Evolutionary conservation across 2,797 vertebrate species (phyloP).

Genomic region (Podarcis lilfordi): DNA sequence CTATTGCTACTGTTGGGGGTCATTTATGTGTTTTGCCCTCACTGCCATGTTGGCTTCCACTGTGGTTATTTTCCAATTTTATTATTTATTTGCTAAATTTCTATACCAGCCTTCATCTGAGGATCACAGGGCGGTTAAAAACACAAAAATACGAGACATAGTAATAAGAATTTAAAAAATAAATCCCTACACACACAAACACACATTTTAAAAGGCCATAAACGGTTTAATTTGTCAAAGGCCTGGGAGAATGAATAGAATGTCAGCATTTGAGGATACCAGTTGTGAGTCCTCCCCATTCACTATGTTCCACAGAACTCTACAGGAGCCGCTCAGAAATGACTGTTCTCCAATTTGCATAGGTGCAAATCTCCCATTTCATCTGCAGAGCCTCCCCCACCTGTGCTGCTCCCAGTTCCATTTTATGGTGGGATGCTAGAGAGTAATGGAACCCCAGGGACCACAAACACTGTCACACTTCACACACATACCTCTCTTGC

Average conservation of each 20-base stretch:
- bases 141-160: no score
- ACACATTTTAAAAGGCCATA: no score
- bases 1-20: background rate
- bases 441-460: background rate
- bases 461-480: background rate
- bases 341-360: background rate
- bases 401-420: background rate
- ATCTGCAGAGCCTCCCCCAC: background rate
- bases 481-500: background rate
- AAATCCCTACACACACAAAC: no score
- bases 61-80: background rate
- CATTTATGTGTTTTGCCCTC: background rate
- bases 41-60: background rate
- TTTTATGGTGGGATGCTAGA: background rate
- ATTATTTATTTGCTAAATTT: no score
- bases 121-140: no score
- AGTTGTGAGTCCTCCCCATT: background rate
- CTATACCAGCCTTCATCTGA: no score
- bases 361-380: background rate
- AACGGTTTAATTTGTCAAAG: no score
- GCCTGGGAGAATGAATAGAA: background rate
- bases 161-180: no score
- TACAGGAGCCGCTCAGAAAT: background rate
- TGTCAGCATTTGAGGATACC: background rate
- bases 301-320: background rate